A percentile compares a stretch with the other conserved stretches of the same genome.
These are phyloP conservation scores for Okapia johnstoni DNA, from an alignment of 2,113 vertebrate species.

Conservation along the genomic window DNA sequence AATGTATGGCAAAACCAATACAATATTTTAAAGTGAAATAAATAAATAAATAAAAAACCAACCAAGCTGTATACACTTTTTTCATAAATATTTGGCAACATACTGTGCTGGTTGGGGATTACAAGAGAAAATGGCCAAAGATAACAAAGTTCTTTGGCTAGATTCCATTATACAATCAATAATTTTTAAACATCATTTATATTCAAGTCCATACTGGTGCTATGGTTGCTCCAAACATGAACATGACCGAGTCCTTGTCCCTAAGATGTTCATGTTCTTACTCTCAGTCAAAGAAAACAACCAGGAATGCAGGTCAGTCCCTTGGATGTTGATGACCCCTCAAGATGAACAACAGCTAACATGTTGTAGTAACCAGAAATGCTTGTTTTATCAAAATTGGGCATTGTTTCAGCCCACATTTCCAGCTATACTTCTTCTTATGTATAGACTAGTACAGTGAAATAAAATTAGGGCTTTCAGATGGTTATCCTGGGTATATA, in stretches of 20 bases:
- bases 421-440: neutral
- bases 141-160: neutral
- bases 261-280: neutral
- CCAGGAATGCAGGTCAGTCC: neutral
- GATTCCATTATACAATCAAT: neutral
- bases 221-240: neutral
- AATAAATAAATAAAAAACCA: neutral
- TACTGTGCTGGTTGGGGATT: neutral
- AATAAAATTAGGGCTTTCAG: neutral
- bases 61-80: neutral
- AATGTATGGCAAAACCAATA: too few relatives aligned
- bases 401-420: neutral
- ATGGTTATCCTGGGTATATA: neutral
- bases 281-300: neutral
- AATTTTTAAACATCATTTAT: neutral
- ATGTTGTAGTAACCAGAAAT: neutral
- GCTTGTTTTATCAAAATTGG: neutral
- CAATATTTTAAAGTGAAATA: too few relatives aligned
- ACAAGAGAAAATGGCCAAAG: neutral
- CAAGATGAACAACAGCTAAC: neutral
- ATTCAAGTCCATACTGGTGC: neutral
- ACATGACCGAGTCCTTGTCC: neutral
- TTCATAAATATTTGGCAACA: neutral
- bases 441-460: neutral
- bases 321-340: neutral